These are phyloP conservation scores for Nasonia giraulti DNA, from an alignment of 1,140 invertebrate species.

Conservation along the genomic window DNA sequence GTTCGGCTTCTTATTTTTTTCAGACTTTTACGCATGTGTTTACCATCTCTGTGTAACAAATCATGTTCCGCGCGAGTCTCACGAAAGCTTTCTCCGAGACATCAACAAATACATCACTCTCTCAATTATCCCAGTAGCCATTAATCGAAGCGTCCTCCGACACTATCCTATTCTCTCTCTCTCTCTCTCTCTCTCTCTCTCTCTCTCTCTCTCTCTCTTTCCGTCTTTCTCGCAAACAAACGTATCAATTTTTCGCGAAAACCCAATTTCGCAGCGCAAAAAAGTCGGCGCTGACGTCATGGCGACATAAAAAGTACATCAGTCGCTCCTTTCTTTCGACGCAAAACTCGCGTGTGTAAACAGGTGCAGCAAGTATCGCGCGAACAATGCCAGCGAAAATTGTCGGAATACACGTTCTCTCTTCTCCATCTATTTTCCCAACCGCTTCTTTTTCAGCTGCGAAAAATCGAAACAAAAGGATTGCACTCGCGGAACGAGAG, in stretches of 20 bases:
- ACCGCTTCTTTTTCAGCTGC: background rate
- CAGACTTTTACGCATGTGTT: background rate
- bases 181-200: too few species aligned
- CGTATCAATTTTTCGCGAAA: background rate
- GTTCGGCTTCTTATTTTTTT: background rate
- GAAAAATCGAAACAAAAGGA: conserved; percentile 4
- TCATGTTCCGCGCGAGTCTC: too few species aligned
- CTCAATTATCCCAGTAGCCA: too few species aligned
- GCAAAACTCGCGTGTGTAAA: background rate
- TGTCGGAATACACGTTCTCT: background rate
- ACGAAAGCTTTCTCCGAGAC: too few species aligned
- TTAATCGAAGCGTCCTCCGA: too few species aligned
- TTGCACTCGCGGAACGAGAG: background rate
- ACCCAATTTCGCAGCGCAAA: background rate
- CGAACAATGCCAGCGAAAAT: background rate
- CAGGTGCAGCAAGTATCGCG: background rate
- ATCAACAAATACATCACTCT: too few species aligned
- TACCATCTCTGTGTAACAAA: too few species aligned
- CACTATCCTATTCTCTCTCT: too few species aligned
- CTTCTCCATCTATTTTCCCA: background rate
- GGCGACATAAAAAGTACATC: background rate
- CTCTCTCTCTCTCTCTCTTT: too few species aligned
- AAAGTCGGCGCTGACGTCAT: conserved; percentile 3
- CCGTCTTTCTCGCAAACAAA: too few species aligned
- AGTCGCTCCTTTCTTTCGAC: background rate